Evolutionary conservation across 2,113 vertebrate genomes (phyloP).

Genomic region (Paramisgurnus dabryanus): DNA sequence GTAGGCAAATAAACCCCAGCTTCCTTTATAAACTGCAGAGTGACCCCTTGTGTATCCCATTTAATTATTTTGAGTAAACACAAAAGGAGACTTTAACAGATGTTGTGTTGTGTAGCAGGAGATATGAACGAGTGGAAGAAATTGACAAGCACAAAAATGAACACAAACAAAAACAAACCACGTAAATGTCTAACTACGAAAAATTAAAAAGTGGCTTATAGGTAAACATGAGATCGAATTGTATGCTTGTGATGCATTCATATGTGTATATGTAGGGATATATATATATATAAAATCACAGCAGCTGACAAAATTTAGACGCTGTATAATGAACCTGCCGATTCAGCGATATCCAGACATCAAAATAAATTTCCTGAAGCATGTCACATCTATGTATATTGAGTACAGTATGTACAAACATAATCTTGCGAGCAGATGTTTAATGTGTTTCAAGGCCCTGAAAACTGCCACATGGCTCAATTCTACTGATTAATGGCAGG

Average conservation of each 20-base stretch:
- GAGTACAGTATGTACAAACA: slow-evolving; percentile 62
- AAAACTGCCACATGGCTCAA: slow-evolving; percentile 67
- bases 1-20: not conserved
- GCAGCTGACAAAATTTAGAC: too few species aligned
- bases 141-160: not conserved
- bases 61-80: slow-evolving; percentile 36
- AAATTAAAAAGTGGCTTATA: too few species aligned
- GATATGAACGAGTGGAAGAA: not conserved
- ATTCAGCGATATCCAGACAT: not conserved
- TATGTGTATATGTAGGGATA: too few species aligned
- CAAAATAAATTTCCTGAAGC: not conserved
- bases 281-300: too few species aligned
- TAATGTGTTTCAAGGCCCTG: slow-evolving; percentile 74
- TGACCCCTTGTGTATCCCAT: not conserved
- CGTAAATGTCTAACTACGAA: not conserved
- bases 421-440: slow-evolving; percentile 73
- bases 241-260: too few species aligned
- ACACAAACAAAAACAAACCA: not conserved
- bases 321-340: too few species aligned
- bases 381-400: slow-evolving; percentile 5
- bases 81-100: slow-evolving; percentile 35
- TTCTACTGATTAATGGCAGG: slow-evolving; percentile 76
- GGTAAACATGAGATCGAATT: too few species aligned
- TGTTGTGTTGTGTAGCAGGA: slow-evolving; percentile 22
- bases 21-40: not conserved